Conservation (phyloP, 2,888 invertebrate species). For the Chromoteleia sp. region DNA sequence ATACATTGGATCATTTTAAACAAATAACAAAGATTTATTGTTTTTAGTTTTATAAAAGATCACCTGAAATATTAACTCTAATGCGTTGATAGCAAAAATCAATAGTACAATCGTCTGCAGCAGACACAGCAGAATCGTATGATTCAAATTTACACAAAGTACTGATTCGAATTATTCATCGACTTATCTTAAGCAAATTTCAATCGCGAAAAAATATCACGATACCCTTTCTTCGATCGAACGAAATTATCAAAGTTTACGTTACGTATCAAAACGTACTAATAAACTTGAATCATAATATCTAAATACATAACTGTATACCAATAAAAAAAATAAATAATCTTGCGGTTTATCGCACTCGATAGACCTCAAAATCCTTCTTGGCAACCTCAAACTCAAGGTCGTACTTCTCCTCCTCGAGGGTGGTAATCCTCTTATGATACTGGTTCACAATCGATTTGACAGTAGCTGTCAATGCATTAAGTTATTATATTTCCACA, state of each 20-base stretch:
- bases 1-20: too few relatives aligned
- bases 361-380: constrained; percentile 96
- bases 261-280: neutral
- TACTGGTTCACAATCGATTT: constrained; percentile 91
- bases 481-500: constrained; percentile 71
- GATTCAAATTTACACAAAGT: constrained; percentile 44
- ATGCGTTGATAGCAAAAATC: constrained; percentile 51
- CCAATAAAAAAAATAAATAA: constrained; percentile 42
- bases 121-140: constrained; percentile 33
- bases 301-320: constrained; percentile 5
- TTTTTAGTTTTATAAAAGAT: constrained; percentile 25
- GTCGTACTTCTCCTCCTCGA: constrained; percentile 98
- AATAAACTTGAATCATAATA: constrained; percentile 46
- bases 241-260: too few relatives aligned
- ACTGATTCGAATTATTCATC: neutral
- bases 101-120: constrained; percentile 17
- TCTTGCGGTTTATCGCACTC: constrained; percentile 63
- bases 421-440: constrained; percentile 92
- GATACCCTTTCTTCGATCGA: too few relatives aligned
- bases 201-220: too few relatives aligned
- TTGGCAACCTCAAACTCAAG: constrained; percentile 98
- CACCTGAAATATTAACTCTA: constrained; percentile 42
- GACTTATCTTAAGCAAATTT: too few relatives aligned
- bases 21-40: constrained; percentile 1
- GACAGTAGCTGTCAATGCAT: constrained; percentile 86